A percentile compares a stretch with the other conserved stretches of the same genome.
Conservation (phyloP, 2,797 vertebrate species). For the Geotrypetes seraphini region DNA sequence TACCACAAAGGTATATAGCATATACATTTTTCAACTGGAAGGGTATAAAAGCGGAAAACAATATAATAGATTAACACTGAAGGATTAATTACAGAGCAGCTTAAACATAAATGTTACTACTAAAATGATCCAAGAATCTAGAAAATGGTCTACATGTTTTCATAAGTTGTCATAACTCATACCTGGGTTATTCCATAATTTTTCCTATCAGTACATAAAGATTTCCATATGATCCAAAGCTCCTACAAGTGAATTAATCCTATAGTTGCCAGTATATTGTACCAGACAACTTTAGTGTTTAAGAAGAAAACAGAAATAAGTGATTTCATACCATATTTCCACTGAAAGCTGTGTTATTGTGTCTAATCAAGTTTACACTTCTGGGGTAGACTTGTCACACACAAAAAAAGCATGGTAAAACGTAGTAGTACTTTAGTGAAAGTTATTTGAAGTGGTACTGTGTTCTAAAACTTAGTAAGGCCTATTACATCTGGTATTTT, state of each 20-base stretch:
- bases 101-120: conserved; percentile 23
- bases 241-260: conserved; percentile 3
- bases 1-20: too few species aligned
- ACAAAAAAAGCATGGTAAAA: too few species aligned
- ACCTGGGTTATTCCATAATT: conserved; percentile 20
- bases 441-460: too few species aligned
- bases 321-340: too few species aligned
- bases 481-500: too few species aligned
- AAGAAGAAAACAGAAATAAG: too few species aligned
- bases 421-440: too few species aligned
- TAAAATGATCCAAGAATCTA: conserved; percentile 25
- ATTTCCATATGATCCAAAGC: conserved; percentile 11
- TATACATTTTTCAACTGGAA: conserved; percentile 33
- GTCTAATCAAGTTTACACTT: too few species aligned
- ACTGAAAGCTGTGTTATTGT: too few species aligned
- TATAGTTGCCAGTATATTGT: conserved; percentile 16
- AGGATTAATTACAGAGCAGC: conserved; percentile 21
- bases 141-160: too few species aligned
- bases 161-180: conserved; percentile 25
- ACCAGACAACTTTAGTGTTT: conserved; percentile 8
- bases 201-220: conserved; percentile 13
- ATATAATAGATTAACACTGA: conserved; percentile 21
- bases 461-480: too few species aligned
- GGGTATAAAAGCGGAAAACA: conserved; percentile 38
- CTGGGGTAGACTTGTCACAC: too few species aligned